phyloP scores from a whole-genome alignment of 2,113 vertebrate species.

The Pandion haliaetus region DNA sequence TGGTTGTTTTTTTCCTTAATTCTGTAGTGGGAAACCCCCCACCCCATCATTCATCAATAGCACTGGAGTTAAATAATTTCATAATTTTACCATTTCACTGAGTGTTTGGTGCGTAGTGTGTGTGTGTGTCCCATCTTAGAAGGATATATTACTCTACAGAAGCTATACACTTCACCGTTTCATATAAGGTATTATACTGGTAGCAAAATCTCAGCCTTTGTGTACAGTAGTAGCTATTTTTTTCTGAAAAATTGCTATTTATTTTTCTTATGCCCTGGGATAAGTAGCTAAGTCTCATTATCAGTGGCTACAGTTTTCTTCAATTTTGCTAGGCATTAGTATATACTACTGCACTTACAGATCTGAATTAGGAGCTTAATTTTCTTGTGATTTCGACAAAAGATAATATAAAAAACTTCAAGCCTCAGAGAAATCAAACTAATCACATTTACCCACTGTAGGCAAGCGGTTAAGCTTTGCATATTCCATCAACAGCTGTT shows the following conservation, averaged over 20 bases:
- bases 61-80: background rate
- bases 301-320: background rate
- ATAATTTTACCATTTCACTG: background rate
- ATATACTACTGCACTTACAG: background rate
- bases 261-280: background rate
- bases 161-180: background rate
- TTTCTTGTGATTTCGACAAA: background rate
- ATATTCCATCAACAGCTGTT: background rate
- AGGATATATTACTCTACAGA: background rate
- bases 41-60: background rate
- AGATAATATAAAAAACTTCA: background rate
- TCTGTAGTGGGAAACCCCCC: background rate
- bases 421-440: background rate
- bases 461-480: background rate
- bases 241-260: background rate
- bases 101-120: background rate
- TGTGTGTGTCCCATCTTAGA: background rate
- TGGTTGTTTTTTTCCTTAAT: background rate
- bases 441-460: background rate
- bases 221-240: background rate
- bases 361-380: background rate
- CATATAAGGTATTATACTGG: background rate
- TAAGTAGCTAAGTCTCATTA: background rate
- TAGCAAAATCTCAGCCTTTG: background rate
- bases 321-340: background rate